phyloP scores from a whole-genome alignment of 2,888 invertebrate genomes.

The Sceliomorpha sp. region DNA sequence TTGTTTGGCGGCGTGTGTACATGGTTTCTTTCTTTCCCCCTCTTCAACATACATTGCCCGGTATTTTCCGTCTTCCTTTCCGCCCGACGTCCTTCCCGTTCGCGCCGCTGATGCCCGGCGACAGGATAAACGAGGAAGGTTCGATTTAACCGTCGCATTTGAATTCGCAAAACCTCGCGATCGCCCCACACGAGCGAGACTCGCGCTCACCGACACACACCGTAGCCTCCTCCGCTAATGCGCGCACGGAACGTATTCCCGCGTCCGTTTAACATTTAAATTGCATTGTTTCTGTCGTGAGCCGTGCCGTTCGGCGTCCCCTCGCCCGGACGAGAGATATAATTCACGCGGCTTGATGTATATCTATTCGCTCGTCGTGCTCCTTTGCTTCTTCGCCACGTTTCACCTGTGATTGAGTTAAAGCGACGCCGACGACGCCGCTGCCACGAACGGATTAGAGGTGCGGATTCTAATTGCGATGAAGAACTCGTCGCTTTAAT shows the following conservation, averaged over 20 bases:
- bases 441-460: constrained; percentile 43
- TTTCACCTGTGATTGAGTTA: constrained; percentile 57
- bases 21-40: no score
- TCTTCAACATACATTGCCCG: no score
- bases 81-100: constrained; percentile 14
- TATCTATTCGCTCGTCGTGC: constrained; percentile 39
- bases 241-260: constrained; percentile 50
- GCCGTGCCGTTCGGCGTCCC: constrained; percentile 59
- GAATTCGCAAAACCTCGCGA: constrained; percentile 62
- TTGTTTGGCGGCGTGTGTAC: no score
- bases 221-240: constrained; percentile 34
- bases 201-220: constrained; percentile 23
- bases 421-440: constrained; percentile 33
- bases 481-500: constrained; percentile 33
- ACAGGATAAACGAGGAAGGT: constrained; percentile 70
- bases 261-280: constrained; percentile 72
- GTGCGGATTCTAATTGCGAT: constrained; percentile 35
- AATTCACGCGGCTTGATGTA: constrained; percentile 50
- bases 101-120: constrained; percentile 49
- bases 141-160: constrained; percentile 73
- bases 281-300: constrained; percentile 72
- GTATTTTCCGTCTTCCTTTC: no score
- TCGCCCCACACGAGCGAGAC: constrained; percentile 38
- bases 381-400: constrained; percentile 36
- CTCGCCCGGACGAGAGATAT: constrained; percentile 40